phyloP scores from a whole-genome alignment of 2,113 vertebrate species.

The Steatornis caripensis region DNA sequence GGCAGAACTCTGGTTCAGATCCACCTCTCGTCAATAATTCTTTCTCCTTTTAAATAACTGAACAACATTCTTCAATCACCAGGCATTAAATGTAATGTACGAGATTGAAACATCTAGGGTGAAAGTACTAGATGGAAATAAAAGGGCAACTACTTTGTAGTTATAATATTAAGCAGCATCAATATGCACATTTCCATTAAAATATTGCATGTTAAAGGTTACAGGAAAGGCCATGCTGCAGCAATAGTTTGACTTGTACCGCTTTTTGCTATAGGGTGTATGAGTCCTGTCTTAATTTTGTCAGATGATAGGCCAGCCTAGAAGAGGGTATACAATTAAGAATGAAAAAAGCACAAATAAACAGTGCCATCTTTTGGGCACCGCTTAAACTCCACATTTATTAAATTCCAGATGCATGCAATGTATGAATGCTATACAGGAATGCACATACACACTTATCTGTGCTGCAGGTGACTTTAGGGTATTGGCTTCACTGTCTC shows the following conservation, averaged over 20 bases:
- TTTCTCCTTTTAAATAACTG: neutral
- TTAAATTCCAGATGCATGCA: neutral
- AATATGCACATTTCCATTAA: constrained; percentile 6
- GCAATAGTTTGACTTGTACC: constrained; percentile 47
- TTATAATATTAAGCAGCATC: constrained; percentile 9
- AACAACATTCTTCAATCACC: neutral
- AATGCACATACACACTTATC: neutral
- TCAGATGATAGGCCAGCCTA: constrained; percentile 22
- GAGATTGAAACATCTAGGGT: neutral
- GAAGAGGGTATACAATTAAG: constrained; percentile 37
- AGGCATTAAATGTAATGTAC: neutral
- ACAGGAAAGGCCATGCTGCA: constrained; percentile 15
- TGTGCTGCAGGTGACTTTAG: neutral
- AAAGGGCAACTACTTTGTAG: constrained; percentile 7
- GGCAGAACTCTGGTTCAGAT: neutral
- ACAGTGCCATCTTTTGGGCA: constrained; percentile 80
- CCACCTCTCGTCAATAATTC: neutral
- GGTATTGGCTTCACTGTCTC: neutral
- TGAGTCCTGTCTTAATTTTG: constrained; percentile 38
- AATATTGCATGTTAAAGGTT: constrained; percentile 9
- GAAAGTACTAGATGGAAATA: neutral
- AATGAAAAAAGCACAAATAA: constrained; percentile 65
- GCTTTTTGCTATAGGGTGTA: neutral
- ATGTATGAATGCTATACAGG: neutral
- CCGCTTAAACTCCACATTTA: constrained; percentile 30